Evolutionary conservation across 2,888 invertebrate species (phyloP), one percentile per base, ranked within the genome.

Genomic region (Drepanosiphum platanoidis): DNA sequence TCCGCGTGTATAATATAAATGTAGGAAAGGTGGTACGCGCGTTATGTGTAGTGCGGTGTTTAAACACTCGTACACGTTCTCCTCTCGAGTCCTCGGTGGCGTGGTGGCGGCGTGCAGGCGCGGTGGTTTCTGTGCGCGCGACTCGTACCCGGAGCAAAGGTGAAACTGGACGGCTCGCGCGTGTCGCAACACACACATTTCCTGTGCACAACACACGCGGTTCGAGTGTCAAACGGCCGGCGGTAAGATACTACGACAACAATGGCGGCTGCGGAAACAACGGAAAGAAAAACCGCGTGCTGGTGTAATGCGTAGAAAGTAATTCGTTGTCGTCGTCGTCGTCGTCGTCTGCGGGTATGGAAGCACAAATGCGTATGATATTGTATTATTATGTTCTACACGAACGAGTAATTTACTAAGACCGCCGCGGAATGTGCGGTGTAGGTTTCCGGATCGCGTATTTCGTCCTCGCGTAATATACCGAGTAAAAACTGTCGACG

Each of bases 171-270:
- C 52, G 52, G n/a, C 32, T 46, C 9, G 64, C 32, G 52, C 42
- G 71, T 70, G 80, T 80, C 52, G 36, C 80, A 71, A 81, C 52
- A 36, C 39, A 81, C 52, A 36, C 39, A 32, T 46, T 42, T 79
- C 46, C 46, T 68, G 79, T 15, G 30, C n/a, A 42, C 18, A 64
- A 46, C 39, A 77, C 13, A 42, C 64, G 36, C 36, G 13, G 36
- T 39, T 9, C 61, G 3, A 42, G 78, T 32, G 66, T 78, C 32
- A 78, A 78, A 52, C 5, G 18, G 3, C 22, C 15, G 13, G 13
- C 13, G 13, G 1, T 42, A n/a, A n/a, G n/a, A 46, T 42, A 18
- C 15, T 46, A 46, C 8, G 46, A 46, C 42, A 46, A 52, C 52
- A 22, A 52, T 22, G 52, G 22, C 52, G 52, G 5, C n/a, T 52